These are phyloP conservation scores for Dynastes maya DNA, from an alignment of 2,888 invertebrate genomes.

Conservation along the genomic window DNA sequence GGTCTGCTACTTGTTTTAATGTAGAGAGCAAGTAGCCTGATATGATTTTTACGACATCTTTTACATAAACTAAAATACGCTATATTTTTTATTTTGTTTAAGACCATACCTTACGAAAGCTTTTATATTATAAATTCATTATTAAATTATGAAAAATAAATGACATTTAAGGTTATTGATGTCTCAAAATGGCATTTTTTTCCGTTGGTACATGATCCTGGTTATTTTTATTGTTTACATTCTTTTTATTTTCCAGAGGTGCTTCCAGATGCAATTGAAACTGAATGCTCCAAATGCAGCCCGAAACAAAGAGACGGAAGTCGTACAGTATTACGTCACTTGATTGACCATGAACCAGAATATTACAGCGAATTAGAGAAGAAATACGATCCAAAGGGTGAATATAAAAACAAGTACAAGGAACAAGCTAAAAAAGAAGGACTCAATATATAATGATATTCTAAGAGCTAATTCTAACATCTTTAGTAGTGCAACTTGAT, in stretches of 20 bases:
- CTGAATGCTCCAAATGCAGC: slow-evolving; percentile 80
- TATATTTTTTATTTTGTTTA: too few species aligned
- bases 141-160: too few species aligned
- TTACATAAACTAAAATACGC: too few species aligned
- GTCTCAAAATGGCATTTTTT: too few species aligned
- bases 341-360: slow-evolving; percentile 78
- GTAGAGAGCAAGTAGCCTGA: too few species aligned
- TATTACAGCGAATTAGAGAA: slow-evolving; percentile 78
- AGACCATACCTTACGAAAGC: too few species aligned
- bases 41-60: too few species aligned
- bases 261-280: slow-evolving; percentile 81
- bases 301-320: slow-evolving; percentile 77
- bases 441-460: slow-evolving; percentile 54
- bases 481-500: slow-evolving; percentile 1
- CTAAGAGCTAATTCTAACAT: neutral
- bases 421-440: slow-evolving; percentile 71
- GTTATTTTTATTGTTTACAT: too few species aligned
- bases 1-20: too few species aligned
- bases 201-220: too few species aligned
- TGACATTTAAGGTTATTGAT: too few species aligned
- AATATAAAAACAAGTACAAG: slow-evolving; percentile 78
- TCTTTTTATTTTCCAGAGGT: slow-evolving; percentile 68
- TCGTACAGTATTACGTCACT: slow-evolving; percentile 77
- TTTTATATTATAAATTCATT: too few species aligned
- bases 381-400: slow-evolving; percentile 81